Evolutionary conservation across 2,113 vertebrate species (phyloP), one percentile per base, ranked within the genome.

Genomic region (Eublepharis macularius): DNA sequence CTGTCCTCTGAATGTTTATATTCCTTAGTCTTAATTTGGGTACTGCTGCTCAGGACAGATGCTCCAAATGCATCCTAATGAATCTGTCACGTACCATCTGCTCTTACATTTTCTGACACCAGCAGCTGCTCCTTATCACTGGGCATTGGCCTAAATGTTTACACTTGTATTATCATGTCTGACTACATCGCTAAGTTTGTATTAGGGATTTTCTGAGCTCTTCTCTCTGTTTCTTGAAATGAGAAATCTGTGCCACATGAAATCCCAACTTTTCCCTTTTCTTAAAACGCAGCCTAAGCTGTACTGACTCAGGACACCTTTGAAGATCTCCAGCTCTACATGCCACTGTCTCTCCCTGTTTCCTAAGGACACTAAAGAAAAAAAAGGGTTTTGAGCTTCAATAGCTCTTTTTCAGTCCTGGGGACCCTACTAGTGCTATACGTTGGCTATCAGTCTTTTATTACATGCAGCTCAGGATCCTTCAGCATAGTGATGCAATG

Each of bases 61-160:
- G 69, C 91, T 92, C 82, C 78, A 79, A 86, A 84, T 70, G 49
- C 6, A 54, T 93, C 69, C 72, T 88, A 89, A 86, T 87, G 76
- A 82, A 79, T 86, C 75, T 87, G 87, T 96, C 87, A 78, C 80
- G 6, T 1, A 73, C 92, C 90, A 83, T 95, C 91, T 93, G 91
- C 77, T 90, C 65, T 92, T 72, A 51, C 84, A 80, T 84, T 81
- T 96, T 94, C 84, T 94, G 92, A 95, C 89, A 89, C 66, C 5
- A 69, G 69, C 75, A 91, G 91, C 79, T 49, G 0, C 87, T 87
- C 86, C 90, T 87, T 86, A 34, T 89, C 9, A 47, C 88, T 94
- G 85, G 39, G 11, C 89, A 60, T 90, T 93, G 88, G 90, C 82
- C 76, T 82, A 82, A 87, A 85, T 82, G 47, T 87, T 85, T 87